These are phyloP conservation scores for Gymnorhina tibicen DNA, from an alignment of 2,113 vertebrate genomes.

Conservation along the genomic window DNA sequence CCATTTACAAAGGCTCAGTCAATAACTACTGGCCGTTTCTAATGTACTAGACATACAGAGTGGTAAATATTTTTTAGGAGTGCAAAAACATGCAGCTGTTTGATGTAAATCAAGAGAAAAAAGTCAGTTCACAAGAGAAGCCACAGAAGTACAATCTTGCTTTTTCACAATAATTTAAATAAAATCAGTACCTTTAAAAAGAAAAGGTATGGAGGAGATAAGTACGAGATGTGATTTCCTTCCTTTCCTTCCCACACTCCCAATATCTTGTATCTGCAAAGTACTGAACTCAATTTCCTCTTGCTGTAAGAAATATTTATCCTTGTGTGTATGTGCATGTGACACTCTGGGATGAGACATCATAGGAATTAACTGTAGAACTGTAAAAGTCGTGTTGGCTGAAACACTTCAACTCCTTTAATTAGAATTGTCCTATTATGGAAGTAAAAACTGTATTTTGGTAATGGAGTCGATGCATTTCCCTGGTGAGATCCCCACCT, in stretches of 20 bases:
- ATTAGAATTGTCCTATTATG: background rate
- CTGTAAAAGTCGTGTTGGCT: background rate
- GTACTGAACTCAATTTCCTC: background rate
- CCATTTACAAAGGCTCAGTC: background rate
- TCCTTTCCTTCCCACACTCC: background rate
- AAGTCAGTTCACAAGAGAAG: background rate
- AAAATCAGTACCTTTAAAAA: background rate
- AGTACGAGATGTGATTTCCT: background rate
- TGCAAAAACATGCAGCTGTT: background rate
- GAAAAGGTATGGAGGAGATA: background rate
- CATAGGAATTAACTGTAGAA: background rate
- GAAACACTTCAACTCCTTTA: background rate
- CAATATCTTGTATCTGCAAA: background rate
- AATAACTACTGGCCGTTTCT: background rate
- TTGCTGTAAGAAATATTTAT: background rate
- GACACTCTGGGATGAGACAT: background rate
- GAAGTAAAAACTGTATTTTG: background rate
- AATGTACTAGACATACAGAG: background rate
- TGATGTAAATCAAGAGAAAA: background rate
- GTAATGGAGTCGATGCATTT: background rate
- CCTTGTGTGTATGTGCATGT: accelerated
- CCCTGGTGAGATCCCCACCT: background rate
- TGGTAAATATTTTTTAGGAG: background rate
- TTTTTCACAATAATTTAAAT: background rate
- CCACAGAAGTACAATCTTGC: background rate